Evolutionary conservation across 1,140 invertebrate species (phyloP), one percentile per base, ranked within the genome.

Genomic region (Vollenhovia emeryi): DNA sequence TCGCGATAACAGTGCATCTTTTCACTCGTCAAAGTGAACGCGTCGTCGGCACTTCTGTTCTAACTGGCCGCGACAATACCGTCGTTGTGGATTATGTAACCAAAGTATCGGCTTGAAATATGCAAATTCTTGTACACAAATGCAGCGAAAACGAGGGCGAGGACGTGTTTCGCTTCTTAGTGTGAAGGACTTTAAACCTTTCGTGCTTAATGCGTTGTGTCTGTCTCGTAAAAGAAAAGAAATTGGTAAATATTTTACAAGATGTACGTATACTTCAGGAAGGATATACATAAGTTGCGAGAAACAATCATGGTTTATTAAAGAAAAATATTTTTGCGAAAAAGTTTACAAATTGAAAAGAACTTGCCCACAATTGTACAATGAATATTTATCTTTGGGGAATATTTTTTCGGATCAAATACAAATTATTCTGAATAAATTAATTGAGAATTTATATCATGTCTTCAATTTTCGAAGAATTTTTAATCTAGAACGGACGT

Each of bases 1-100:
- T 89, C 83, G 83, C 76, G 86, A 89, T 76, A 89, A 88, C 48
- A 30, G 57, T 24, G 48, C 57, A 55, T 24, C 48, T 84, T 85
- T 87, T 83, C 40, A 64, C 62, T 86, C 59, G 21, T 76, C 78
- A 36, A 71, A 43, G 36, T 21, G 15, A 52, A 55, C 30, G 45
- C 30, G 50, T 7, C 13, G 52, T 75, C 57, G 15, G 18, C 24
- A 69, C 24, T 57, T 85, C 50, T 75, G 40, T 71, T 66, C 79
- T n/a, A 52, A 40, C 45, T 21, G 6, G 21, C 15, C 2, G 24
- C 36, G 48, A 57, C 24, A 71, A 71, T 9, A 9, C 50, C 24
- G 15, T 50, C 21, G 6, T n/a, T 0, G 66, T 13, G 36, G 2
- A 43, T 82, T 80, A 40, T 40, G 48, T 71, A 80, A 68, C 21